Percentiles rank a stretch among this genome's conserved stretches.
Evolutionary conservation across 2,113 vertebrate species (phyloP).

Genomic region (Ailurus styani): DNA sequence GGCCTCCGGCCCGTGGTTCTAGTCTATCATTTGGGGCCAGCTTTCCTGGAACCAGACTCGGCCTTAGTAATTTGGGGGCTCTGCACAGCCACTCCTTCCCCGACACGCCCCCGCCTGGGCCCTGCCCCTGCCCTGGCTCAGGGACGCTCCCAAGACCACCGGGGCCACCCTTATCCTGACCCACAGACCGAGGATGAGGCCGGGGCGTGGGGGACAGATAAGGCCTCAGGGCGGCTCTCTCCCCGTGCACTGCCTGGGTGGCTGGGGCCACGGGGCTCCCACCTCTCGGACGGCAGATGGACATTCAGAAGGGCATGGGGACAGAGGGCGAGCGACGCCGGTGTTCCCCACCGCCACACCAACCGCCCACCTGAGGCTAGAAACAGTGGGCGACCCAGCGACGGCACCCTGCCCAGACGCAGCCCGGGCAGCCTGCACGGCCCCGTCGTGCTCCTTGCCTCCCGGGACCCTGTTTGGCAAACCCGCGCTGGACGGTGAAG

Average conservation of each 20-base stretch:
- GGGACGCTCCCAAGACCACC: background rate
- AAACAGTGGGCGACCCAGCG: background rate
- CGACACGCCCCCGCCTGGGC: background rate
- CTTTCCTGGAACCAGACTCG: slow-evolving; percentile 66
- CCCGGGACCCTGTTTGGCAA: background rate
- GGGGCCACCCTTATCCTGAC: background rate
- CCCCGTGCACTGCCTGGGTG: background rate
- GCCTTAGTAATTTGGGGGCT: slow-evolving; percentile 70
- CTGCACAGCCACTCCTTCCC: slow-evolving; percentile 24
- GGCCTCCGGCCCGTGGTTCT: slow-evolving; percentile 59
- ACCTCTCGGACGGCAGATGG: background rate
- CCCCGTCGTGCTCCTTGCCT: background rate
- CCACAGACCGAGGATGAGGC: background rate
- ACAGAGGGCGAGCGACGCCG: too few species aligned
- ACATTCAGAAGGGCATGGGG: background rate
- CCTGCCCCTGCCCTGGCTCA: background rate
- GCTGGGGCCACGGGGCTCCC: background rate
- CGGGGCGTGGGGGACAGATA: background rate
- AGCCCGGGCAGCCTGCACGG: background rate
- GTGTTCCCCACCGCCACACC: background rate
- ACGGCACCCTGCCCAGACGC: too few species aligned
- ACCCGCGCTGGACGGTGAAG: background rate
- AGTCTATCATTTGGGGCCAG: slow-evolving; percentile 73
- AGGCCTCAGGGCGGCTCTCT: accelerated
- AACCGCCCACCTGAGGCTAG: background rate